Evolutionary conservation across 2,797 vertebrate genomes (phyloP), one percentile per base, ranked within the genome.

Genomic region (Coregonus sp.): DNA sequence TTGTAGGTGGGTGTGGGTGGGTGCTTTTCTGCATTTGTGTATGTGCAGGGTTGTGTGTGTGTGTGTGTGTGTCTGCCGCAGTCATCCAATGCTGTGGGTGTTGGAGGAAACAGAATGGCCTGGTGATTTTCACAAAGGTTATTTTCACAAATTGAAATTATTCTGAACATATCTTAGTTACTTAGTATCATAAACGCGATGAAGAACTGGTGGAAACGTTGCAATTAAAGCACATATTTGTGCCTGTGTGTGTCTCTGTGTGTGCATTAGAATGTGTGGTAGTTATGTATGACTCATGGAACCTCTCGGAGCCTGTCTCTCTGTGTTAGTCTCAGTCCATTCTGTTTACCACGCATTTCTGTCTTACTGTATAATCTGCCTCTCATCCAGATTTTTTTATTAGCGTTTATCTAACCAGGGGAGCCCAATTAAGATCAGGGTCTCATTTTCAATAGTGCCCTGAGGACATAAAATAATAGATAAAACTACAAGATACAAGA

Each of bases 311-410:
- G 81, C 82, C 77, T 88, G 86, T 89, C 84, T 75, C 33, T 81
- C 72, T 70, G 31, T 54, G 81, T 89, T 84, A 89, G 74, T 80
- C 81, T 89, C 87, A 86, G 40, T 86, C 87, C 76, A 77, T 68
- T 75, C 86, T 83, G 66, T 66, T 72, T 76, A 81, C 68, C 78
- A 71, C 47, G 37, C 51, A 73, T 47, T 40, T 15, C 15, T 37
- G 67, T 18, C 20, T 1, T 68, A 14, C 4, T 31, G 31, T 0
- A 81, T 71, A 83, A 83, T 83, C 65, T 83, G 77, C 65, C 65
- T 61, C 18, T 87, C 76, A 75, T 82, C 77, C 65, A 72, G 25
- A 65, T 11, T 4, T 0, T 33, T 1, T 14, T 66, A 33, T 33
- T 2, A 33, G 3, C 31, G 2, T 33, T 33, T 33, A 33, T 33